Evolutionary conservation across 2,888 invertebrate species (phyloP).

Genomic region (Eurytoma californica): DNA sequence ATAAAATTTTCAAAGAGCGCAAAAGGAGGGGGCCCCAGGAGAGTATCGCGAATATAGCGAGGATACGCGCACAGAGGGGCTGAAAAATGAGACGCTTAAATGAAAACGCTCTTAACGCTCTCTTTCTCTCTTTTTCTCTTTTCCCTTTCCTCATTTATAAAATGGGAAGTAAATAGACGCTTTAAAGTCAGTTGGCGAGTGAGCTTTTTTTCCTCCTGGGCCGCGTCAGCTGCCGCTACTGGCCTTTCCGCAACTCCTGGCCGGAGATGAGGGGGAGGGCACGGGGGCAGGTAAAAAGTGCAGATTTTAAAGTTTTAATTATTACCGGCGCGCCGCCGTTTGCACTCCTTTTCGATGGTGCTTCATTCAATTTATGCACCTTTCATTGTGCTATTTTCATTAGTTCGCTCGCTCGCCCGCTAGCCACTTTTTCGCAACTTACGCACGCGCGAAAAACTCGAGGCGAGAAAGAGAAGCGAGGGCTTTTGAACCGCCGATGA

Average conservation of each 20-base stretch:
- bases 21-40: neutral
- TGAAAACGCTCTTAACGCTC: slow-evolving; percentile 12
- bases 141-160: slow-evolving; percentile 27
- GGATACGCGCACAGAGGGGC: neutral
- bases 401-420: neutral
- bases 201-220: neutral
- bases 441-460: neutral
- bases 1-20: slow-evolving; percentile 11
- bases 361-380: slow-evolving; percentile 21
- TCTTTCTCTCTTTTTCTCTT: neutral
- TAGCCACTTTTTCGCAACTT: neutral
- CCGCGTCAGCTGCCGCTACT: slow-evolving; percentile 8
- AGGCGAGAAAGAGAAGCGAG: neutral
- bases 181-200: slow-evolving; percentile 22
- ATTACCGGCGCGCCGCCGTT: slow-evolving; percentile 7
- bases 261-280: neutral
- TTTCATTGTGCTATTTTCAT: slow-evolving; percentile 32
- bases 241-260: neutral
- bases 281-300: slow-evolving; percentile 24
- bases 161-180: slow-evolving; percentile 39
- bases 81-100: slow-evolving; percentile 33
- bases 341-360: slow-evolving; percentile 1
- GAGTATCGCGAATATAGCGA: neutral
- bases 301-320: slow-evolving; percentile 41
- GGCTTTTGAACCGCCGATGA: neutral